A percentile compares a stretch with the other conserved stretches of the same genome.
Conservation (phyloP, 2,888 invertebrate genomes). For the Minunthozetes semirufus region DNA sequence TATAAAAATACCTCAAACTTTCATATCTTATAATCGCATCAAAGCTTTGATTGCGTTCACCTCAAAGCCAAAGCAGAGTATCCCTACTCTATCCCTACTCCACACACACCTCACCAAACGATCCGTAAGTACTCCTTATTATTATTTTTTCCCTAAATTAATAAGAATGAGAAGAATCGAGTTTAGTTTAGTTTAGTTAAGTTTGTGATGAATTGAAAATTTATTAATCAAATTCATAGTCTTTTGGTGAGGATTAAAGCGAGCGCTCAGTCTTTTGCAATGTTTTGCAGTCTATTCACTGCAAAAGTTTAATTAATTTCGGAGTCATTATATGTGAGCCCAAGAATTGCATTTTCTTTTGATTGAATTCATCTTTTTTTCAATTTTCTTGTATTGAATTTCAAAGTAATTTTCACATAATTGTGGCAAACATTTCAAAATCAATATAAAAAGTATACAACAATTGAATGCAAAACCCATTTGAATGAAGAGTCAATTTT, state of each 20-base stretch:
- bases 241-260: not conserved
- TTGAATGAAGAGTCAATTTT: constrained; percentile 18
- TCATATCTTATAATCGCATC: not conserved
- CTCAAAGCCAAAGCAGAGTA: not conserved
- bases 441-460: not conserved
- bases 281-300: too few relatives aligned
- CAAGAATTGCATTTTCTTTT: not conserved
- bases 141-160: not conserved
- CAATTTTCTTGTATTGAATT: not conserved
- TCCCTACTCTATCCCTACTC: not conserved
- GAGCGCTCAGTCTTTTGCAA: too few relatives aligned
- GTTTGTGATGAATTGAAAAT: not conserved
- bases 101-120: not conserved
- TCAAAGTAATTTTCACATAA: not conserved
- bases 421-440: not conserved
- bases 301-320: too few relatives aligned
- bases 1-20: constrained; percentile 16
- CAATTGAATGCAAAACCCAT: not conserved
- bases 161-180: too few relatives aligned
- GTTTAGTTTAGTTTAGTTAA: too few relatives aligned
- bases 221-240: constrained; percentile 2
- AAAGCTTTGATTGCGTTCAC: not conserved
- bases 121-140: not conserved
- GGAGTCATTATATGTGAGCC: too few relatives aligned
- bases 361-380: not conserved